Conservation (phyloP, 2,113 vertebrate species). For the Rhynchomys soricoides region DNA sequence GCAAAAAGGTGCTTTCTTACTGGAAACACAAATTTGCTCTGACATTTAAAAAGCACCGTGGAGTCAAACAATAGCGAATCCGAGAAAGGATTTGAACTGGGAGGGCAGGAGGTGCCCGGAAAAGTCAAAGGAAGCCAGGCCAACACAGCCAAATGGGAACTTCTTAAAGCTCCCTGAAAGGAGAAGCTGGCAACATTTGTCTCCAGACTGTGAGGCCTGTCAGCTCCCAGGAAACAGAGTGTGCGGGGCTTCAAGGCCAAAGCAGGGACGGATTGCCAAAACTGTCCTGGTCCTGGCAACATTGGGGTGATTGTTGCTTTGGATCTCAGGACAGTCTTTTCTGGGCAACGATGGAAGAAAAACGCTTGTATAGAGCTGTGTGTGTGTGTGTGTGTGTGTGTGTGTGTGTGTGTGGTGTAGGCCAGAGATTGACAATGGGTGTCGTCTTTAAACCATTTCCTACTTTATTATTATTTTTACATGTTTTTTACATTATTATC, state of each 20-base stretch:
- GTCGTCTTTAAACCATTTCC: not conserved
- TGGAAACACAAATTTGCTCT: conserved; percentile 15
- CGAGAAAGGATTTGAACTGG: not conserved
- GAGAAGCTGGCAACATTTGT: not conserved
- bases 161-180: conserved; percentile 9
- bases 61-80: not conserved
- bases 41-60: conserved; percentile 16
- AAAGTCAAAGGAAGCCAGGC: not conserved
- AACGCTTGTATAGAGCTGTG: not conserved
- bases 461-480: not conserved
- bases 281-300: not conserved
- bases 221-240: conserved; percentile 22
- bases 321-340: not conserved
- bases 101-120: rapidly evolving
- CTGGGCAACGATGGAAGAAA: conserved; percentile 1
- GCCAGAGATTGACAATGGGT: not conserved
- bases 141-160: not conserved
- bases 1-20: conserved; percentile 71
- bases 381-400: not conserved
- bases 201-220: conserved; percentile 50
- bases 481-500: not conserved
- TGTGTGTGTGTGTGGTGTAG: not conserved
- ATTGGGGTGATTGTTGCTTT: not conserved
- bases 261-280: not conserved
- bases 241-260: not conserved